Percentiles rank a stretch among this genome's conserved stretches.
These are phyloP conservation scores for Progne subis DNA, from an alignment of 2,113 vertebrate species.

Conservation along the genomic window DNA sequence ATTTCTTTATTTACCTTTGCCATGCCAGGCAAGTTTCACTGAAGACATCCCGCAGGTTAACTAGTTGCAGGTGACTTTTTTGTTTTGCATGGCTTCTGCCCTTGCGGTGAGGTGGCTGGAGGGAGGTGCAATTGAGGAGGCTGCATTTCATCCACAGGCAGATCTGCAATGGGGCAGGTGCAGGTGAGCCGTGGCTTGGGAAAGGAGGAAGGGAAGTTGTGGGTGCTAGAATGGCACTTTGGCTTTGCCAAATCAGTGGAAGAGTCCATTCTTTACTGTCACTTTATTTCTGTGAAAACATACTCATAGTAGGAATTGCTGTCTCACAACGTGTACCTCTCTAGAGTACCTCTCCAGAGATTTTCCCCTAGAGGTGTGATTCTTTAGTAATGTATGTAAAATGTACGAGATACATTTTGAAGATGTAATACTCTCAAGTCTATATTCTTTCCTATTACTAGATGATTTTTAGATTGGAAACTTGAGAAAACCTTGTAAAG, in stretches of 20 bases:
- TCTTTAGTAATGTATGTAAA: neutral
- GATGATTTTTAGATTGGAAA: constrained; percentile 36
- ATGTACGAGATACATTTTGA: neutral
- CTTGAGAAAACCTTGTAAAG: constrained; percentile 55
- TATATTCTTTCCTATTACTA: neutral
- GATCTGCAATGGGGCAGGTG: neutral
- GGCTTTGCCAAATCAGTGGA: neutral
- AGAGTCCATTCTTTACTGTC: neutral
- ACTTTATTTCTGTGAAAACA: neutral
- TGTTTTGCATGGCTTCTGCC: neutral
- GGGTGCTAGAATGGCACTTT: neutral
- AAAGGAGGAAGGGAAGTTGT: neutral
- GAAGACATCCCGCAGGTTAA: neutral
- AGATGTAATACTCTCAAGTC: neutral
- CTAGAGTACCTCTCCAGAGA: neutral
- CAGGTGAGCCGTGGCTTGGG: neutral
- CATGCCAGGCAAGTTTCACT: neutral
- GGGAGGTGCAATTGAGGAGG: neutral
- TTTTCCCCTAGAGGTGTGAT: neutral
- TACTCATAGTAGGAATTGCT: neutral
- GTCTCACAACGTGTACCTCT: neutral
- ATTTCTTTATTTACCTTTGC: neutral
- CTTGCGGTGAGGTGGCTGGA: rapidly evolving
- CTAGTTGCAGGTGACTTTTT: neutral
- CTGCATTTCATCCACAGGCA: neutral